phyloP scores from a whole-genome alignment of 1,140 invertebrate genomes.

The Panagrolaimus sp. region DNA sequence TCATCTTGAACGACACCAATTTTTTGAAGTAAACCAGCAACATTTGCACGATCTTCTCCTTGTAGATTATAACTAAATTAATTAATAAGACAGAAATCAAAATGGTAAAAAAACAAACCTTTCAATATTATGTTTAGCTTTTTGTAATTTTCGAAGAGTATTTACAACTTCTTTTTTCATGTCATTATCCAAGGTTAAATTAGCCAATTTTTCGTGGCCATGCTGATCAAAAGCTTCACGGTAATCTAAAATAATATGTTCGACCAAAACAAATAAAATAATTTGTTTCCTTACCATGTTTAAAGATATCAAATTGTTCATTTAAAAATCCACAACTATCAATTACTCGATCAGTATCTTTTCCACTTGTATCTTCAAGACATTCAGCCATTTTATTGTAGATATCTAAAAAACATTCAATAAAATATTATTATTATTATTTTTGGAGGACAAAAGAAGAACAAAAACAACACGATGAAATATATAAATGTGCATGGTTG shows the following conservation, averaged over 20 bases:
- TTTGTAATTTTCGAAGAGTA: conserved; percentile 28
- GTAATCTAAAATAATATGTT: conserved; percentile 2
- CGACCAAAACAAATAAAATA: too few species aligned
- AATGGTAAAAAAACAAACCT: conserved; percentile 18
- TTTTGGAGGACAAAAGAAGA: too few species aligned
- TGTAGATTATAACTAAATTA: background rate
- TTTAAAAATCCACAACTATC: conserved; percentile 28
- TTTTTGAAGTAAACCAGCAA: background rate
- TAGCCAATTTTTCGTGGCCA: conserved; percentile 27
- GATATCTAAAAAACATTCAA: too few species aligned
- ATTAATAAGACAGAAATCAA: background rate
- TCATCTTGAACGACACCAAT: background rate
- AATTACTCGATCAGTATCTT: conserved; percentile 29
- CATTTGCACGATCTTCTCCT: background rate
- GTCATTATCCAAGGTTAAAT: conserved; percentile 16
- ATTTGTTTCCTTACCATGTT: conserved; percentile 14
- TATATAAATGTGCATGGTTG: too few species aligned
- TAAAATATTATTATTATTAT: too few species aligned
- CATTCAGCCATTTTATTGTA: conserved; percentile 17
- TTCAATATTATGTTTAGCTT: conserved; percentile 27
- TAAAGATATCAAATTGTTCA: conserved; percentile 35
- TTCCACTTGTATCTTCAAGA: conserved; percentile 34
- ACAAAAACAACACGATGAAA: too few species aligned
- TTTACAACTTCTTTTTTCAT: conserved; percentile 36
- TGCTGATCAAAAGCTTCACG: conserved; percentile 33